Evolutionary conservation across 30 jellyfish, hydroid and myxozoan species (phyloP).

Genomic region (Sanderia malayensis): DNA sequence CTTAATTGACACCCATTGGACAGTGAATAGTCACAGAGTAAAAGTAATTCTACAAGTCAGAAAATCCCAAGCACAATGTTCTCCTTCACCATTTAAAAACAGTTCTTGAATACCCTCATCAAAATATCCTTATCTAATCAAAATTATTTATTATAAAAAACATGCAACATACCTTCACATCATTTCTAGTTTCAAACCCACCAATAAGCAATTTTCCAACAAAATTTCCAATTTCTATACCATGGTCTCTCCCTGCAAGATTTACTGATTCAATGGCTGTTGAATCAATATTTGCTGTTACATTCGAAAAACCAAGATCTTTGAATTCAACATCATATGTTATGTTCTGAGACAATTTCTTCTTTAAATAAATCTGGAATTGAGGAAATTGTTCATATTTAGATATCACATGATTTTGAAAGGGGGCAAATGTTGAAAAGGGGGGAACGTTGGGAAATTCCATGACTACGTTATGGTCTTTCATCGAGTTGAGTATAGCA

Average conservation of each 20-base stretch:
- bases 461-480: no score
- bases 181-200: constrained; percentile 33
- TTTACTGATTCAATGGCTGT: constrained; percentile 16
- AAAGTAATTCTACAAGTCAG: not conserved
- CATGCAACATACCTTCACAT: constrained; percentile 32
- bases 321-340: constrained; percentile 9
- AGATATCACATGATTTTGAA: not conserved
- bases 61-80: not conserved
- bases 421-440: not conserved
- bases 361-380: constrained; percentile 29
- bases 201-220: constrained; percentile 42
- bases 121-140: not conserved
- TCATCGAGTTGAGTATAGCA: no score
- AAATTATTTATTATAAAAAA: not conserved
- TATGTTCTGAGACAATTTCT: constrained; percentile 30
- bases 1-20: not conserved
- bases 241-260: constrained; percentile 19
- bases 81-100: not conserved
- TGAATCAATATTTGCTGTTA: constrained; percentile 30
- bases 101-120: not conserved
- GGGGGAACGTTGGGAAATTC: not conserved
- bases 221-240: constrained; percentile 16
- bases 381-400: not conserved
- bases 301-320: constrained; percentile 34
- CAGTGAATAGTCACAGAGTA: not conserved